These are phyloP conservation scores for Flexamia atlantica DNA, from an alignment of 2,888 invertebrate genomes.

Conservation along the genomic window DNA sequence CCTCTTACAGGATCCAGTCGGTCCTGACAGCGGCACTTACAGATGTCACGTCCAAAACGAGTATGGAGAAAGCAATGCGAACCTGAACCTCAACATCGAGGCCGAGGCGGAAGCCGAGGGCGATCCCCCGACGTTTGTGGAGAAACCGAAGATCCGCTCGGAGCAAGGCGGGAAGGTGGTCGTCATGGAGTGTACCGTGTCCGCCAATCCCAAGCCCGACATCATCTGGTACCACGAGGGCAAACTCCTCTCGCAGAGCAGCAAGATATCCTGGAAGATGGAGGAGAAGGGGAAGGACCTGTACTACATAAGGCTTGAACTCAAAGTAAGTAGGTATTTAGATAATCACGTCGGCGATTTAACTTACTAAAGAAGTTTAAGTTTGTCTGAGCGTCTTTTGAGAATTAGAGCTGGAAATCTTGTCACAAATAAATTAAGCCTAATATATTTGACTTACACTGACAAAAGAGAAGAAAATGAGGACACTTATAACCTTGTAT, in stretches of 20 bases:
- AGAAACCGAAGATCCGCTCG: constrained; percentile 92
- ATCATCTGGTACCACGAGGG: constrained; percentile 92
- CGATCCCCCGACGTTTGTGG: constrained; percentile 95
- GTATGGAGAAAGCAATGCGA: constrained; percentile 97
- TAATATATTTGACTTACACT: too few relatives aligned
- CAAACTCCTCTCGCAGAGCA: constrained; percentile 87
- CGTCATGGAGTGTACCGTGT: constrained; percentile 92
- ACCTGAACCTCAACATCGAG: constrained; percentile 97
- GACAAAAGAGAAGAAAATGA: too few relatives aligned
- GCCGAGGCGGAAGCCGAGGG: constrained; percentile 96
- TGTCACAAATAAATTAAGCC: too few relatives aligned
- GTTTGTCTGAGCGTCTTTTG: too few relatives aligned
- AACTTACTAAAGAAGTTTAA: too few relatives aligned
- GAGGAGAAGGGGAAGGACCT: constrained; percentile 87
- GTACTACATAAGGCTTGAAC: constrained; percentile 91
- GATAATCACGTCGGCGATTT: too few relatives aligned
- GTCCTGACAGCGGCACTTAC: constrained; percentile 91
- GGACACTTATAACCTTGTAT: too few relatives aligned
- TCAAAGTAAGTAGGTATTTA: constrained; percentile 77
- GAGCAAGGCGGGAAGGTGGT: constrained; percentile 90
- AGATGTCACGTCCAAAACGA: constrained; percentile 97
- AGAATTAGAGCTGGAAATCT: too few relatives aligned
- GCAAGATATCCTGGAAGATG: constrained; percentile 85
- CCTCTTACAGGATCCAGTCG: constrained; percentile 90
- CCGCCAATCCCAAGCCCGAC: constrained; percentile 88